Base-by-base conservation (phyloP, 1,140 invertebrate genomes). In the Drosophila chauvacae region DNA sequence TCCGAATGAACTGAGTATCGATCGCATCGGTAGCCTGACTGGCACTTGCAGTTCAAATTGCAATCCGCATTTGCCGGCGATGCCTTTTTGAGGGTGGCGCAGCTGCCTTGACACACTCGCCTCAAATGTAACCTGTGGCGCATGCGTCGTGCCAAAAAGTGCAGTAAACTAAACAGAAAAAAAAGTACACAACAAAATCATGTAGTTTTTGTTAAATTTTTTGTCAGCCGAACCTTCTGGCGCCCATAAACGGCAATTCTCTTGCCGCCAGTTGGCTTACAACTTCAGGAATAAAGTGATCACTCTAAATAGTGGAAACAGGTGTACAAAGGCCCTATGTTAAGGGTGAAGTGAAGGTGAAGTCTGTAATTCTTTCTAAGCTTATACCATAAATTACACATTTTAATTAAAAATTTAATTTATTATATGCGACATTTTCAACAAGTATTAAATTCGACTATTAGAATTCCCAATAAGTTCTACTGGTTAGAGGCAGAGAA, bases 81-180 rank as follows among this genome's bases (percentile, higher is more conserved):
- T 77, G 63, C 74, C 51, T 71, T 50, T 77, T 61, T 45, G 64
- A 70, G 57, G 57, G 65, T 50, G 57, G 41, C 51, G 62, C 51
- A 41, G 53, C 69, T 62, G 62, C 84, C 84, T 88, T 88, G 84
- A 88, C 84, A 88, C 73, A 88, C 84, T 88, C 84, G 80, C 84
- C 84, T 78, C 62, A 90, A 88, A 88, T 86, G 72, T 72, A 88
- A 90, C 85, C 77, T 90, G 85, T 84, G 71, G 68, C 84, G 77
- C 84, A 82, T 82, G 80, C 75, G 83, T 68, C 50, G 64, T 76
- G 82, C 78, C 58, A 77, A 57, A 69, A 76, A 72, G 48, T 47
- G 37, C 62, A 59, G n/a, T 42, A 68, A 42, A 55, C 33, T 39
- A 18, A 55, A 16, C 13, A 45, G 37, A 35, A 37, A 58, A 58